Percentiles rank a stretch among this genome's conserved stretches.
phyloP scores from a whole-genome alignment of 2,888 invertebrate genomes.

The Brachypterus glaber region DNA sequence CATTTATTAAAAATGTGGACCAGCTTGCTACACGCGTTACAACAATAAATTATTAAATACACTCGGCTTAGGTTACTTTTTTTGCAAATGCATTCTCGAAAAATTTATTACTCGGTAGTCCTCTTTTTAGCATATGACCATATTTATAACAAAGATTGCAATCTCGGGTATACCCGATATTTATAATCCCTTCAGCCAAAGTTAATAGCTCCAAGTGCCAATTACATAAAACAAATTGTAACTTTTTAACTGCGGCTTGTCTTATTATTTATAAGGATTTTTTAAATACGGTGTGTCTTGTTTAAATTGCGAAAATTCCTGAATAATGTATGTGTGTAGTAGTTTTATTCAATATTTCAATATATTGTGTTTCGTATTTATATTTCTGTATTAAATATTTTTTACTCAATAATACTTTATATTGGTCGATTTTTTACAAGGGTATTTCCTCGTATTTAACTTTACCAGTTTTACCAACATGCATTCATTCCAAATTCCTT shows the following conservation, averaged over 20 bases:
- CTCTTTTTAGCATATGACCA: constrained; percentile 21
- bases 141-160: constrained; percentile 23
- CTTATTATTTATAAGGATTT: constrained; percentile 10
- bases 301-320: no score
- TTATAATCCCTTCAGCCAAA: constrained; percentile 22
- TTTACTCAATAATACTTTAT: no score
- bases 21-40: constrained; percentile 16
- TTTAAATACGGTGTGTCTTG: no score
- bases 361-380: no score
- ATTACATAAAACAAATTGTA: constrained; percentile 25
- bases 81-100: constrained; percentile 10
- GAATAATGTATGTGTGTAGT: no score
- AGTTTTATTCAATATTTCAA: no score
- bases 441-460: no score
- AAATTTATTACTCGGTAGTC: constrained; percentile 19
- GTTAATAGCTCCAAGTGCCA: constrained; percentile 25
- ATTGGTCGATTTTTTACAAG: no score
- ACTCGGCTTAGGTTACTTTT: constrained; percentile 10
- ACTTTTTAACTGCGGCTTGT: constrained; percentile 12
- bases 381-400: no score
- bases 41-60: constrained; percentile 18
- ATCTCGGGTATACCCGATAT: constrained; percentile 23
- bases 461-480: no score
- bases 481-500: no score
- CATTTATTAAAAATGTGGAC: constrained; percentile 8